These are phyloP conservation scores for Cossypha dichroa DNA, from an alignment of 2,797 vertebrate genomes.

Conservation along the genomic window DNA sequence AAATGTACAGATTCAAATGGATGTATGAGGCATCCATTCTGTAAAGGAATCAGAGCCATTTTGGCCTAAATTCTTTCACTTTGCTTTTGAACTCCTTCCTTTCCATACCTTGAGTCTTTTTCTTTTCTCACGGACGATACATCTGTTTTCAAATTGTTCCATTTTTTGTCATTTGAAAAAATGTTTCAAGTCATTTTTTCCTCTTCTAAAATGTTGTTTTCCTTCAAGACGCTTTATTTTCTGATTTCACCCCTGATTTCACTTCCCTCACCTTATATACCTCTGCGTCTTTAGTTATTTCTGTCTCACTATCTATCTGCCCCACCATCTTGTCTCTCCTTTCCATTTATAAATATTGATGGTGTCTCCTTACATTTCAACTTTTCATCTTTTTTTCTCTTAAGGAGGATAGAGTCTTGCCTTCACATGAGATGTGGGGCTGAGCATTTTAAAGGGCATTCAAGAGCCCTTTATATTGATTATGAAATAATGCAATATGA, in stretches of 20 bases:
- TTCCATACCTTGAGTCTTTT: not conserved
- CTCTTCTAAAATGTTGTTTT: not conserved
- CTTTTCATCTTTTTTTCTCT: not conserved
- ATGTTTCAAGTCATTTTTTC: not conserved
- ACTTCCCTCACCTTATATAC: not conserved
- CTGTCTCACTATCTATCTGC: not conserved
- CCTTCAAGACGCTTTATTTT: not conserved
- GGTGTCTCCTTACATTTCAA: not conserved
- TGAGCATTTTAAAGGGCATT: not conserved
- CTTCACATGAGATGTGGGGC: not conserved
- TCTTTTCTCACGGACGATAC: not conserved
- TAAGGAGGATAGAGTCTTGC: not conserved
- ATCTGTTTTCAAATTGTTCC: not conserved
- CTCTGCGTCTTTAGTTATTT: not conserved
- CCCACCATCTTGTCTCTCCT: not conserved
- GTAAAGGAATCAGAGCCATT: not conserved
- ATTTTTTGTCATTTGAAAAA: not conserved
- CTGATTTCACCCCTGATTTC: not conserved
- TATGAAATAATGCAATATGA: not conserved
- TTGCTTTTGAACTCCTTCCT: not conserved
- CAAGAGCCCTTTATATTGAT: not conserved
- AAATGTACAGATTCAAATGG: not conserved
- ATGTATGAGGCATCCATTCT: not conserved
- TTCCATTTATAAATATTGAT: not conserved
- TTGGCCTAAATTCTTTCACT: not conserved